Evolutionary conservation across 1,140 invertebrate genomes (phyloP), one percentile per base, ranked within the genome.

Genomic region (Pogonognathellus flavescens): DNA sequence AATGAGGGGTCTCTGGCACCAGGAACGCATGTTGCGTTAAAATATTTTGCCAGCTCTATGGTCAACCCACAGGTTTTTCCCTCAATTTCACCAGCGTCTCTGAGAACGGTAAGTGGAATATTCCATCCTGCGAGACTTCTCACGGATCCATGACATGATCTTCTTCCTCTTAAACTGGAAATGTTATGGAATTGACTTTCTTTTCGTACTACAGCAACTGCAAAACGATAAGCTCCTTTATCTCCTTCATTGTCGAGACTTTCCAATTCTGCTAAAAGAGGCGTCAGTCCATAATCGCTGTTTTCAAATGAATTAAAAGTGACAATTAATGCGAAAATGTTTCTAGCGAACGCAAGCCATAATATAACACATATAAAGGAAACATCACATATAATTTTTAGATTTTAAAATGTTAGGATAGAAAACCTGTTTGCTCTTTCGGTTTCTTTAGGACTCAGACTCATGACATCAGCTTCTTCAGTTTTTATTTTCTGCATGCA

Each of bases 401-500:
- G 0, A 84, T 85, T 89, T n/a, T n/a, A n/a, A n/a, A n/a, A n/a
- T n/a, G n/a, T n/a, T n/a, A n/a, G n/a, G n/a, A n/a, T n/a, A n/a
- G n/a, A n/a, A 1, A 90, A 92, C 84, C 90, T 91, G 20, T 92
- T 92, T 6, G 93, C 94, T 41, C 90, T 91, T 84, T 92, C 92
- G 0, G 93, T 92, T 52, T 93, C 91, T 41, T 92, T 93, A 1
- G 93, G 92, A 85, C 93, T 92, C 1, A 94, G 82, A 1, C 92
- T 91, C n/a, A 94, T 92, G n/a, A 95, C 88, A 87, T 95, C 94
- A 8, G 93, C 93, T 8, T 92, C 90, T 80, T 92, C 92, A 76
- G 92, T 90, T 87, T 93, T 91, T 60, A 97, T 92, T 14, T 92
- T 92, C 80, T 93, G 91, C 87, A 96, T 91, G 89, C 96, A 97